Evolutionary conservation across 2,113 vertebrate genomes (phyloP).

Genomic region (Daubentonia madagascariensis): DNA sequence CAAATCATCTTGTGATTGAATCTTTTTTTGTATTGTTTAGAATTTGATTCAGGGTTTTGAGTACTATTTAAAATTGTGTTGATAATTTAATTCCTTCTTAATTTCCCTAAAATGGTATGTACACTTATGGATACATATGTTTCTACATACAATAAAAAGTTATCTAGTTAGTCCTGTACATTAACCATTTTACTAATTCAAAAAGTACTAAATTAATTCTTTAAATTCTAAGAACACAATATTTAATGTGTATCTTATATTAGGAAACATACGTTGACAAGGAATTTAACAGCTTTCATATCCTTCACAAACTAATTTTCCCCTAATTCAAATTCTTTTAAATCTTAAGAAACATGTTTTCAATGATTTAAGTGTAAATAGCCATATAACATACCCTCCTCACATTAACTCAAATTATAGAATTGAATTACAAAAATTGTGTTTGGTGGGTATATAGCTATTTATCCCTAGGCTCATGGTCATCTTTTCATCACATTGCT

Average conservation of each 20-base stretch:
- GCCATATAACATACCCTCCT: not conserved
- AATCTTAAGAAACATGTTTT: constrained; percentile 1
- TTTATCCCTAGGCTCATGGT: not conserved
- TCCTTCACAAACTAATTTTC: not conserved
- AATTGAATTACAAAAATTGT: not conserved
- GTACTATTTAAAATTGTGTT: not conserved
- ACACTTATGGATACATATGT: not conserved
- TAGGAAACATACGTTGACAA: not conserved
- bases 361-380: not conserved
- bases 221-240: not conserved
- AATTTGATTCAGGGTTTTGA: not conserved
- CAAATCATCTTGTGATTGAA: not conserved
- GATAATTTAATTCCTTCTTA: not conserved
- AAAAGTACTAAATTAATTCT: not conserved
- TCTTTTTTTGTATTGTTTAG: not conserved
- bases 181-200: not conserved
- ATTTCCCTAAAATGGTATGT: not conserved
- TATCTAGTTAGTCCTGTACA: not conserved
- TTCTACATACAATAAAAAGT: not conserved
- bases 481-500: constrained; percentile 6
- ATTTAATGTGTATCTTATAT: not conserved
- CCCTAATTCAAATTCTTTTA: not conserved
- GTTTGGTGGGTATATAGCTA: not conserved
- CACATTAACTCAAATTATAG: not conserved
- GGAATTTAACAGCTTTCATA: not conserved